Evolutionary conservation across 2,113 vertebrate species (phyloP), one percentile per base, ranked within the genome.

Genomic region (Holacanthus passer): DNA sequence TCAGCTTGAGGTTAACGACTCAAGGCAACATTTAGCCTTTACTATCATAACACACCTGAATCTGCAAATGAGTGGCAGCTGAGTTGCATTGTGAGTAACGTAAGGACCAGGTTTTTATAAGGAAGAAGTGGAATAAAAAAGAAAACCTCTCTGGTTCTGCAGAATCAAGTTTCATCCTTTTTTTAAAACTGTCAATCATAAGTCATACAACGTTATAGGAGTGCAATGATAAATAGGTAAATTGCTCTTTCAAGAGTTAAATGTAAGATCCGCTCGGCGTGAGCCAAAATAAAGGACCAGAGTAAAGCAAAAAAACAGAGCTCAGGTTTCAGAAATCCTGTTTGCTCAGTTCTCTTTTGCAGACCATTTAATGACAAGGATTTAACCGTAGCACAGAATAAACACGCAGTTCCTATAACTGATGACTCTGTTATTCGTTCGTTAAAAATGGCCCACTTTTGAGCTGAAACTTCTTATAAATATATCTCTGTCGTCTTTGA

Each of bases 391-490:
- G 50, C 62, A 24, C 75, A 59, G 35, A 82, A 82, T 81, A 87
- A 87, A 88, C 63, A 88, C 69, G 72, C 72, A 63, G 62, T 35
- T 80, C 43, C 27, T 63, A 37, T 81, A 88, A 86, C 64, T 64
- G 67, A 86, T 76, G 84, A 73, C 67, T 79, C 43, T 73, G 82
- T 72, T 73, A 81, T 88, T 87, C 79, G 70, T 88, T 81, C 55
- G 79, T 92, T 87, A 78, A 66, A 86, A 88, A 86, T 79, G 48
- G 16, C 72, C 59, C 72, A 77, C 64, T 87, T 85, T 74, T 78
- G 31, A 66, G 79, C 47, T 63, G 47, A 85, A 72, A 70, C 65
- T 48, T 74, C 47, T 63, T 68, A 58, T 31, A 52, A 83, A 80
- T 71, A 73, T 53, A 47, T 77, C 60, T 77, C 35, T 41, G 53